Evolutionary conservation across 2,888 invertebrate species (phyloP).

Genomic region (Allophyes oxyacanthae): DNA sequence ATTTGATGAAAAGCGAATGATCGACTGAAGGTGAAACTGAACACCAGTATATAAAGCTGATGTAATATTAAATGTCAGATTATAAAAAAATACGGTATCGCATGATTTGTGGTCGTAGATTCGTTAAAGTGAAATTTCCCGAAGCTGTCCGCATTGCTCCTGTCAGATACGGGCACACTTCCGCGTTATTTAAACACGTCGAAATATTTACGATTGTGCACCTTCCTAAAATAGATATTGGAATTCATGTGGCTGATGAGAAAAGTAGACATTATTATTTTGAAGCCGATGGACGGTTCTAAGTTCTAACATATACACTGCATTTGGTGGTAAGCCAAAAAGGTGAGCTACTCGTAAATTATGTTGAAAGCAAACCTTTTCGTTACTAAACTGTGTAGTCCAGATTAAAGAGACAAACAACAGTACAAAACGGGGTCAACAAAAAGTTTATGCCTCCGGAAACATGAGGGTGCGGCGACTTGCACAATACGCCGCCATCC

Average conservation of each 20-base stretch:
- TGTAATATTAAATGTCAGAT: slow-evolving; percentile 34
- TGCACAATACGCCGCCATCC: slow-evolving; percentile 76
- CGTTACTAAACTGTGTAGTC: slow-evolving; percentile 38
- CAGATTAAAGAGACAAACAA: slow-evolving; percentile 25
- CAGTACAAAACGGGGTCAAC: slow-evolving; percentile 41
- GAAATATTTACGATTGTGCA: slow-evolving; percentile 51
- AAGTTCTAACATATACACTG: slow-evolving; percentile 45
- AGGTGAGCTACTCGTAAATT: slow-evolving; percentile 9
- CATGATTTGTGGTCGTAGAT: slow-evolving; percentile 64
- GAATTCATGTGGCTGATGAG: slow-evolving; percentile 19
- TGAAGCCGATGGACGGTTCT: slow-evolving; percentile 37
- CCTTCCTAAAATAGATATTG: slow-evolving; percentile 49
- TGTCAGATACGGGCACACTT: slow-evolving; percentile 60
- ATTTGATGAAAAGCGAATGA: slow-evolving; percentile 33
- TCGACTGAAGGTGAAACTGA: slow-evolving; percentile 41
- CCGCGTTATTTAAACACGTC: slow-evolving; percentile 63
- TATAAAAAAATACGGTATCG: slow-evolving; percentile 51
- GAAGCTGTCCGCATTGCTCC: slow-evolving; percentile 61
- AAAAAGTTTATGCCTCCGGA: slow-evolving; percentile 62
- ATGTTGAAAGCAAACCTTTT: slow-evolving; percentile 18
- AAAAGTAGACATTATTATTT: slow-evolving; percentile 42
- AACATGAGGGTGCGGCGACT: slow-evolving; percentile 70
- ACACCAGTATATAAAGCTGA: slow-evolving; percentile 34
- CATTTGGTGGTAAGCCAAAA: slow-evolving; percentile 49
- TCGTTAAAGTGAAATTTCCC: slow-evolving; percentile 67